Conservation (phyloP, 2,797 vertebrate genomes). For the Pangasius mekongensis region DNA sequence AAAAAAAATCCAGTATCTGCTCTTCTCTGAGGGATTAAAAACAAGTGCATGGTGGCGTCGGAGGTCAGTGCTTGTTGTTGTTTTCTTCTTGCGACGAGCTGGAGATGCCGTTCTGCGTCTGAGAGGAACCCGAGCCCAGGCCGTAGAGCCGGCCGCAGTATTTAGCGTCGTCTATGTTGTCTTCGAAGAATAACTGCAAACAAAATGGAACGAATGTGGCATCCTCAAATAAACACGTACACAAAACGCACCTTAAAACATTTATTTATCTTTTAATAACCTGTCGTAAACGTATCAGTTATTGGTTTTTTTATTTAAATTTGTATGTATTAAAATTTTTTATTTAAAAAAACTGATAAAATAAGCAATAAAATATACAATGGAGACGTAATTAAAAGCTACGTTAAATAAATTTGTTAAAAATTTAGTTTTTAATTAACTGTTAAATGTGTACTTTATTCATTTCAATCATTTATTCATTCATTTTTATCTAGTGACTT, state of each 20-base stretch:
- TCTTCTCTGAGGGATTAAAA: conserved; percentile 74
- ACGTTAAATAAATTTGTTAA: background rate
- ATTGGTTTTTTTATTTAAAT: no score
- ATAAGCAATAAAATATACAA: background rate
- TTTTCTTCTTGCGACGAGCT: conserved; percentile 75
- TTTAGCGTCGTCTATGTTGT: conserved; percentile 99
- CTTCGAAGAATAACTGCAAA: conserved; percentile 93
- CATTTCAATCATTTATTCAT: no score
- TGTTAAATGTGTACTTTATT: background rate
- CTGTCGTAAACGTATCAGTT: background rate
- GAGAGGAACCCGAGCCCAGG: conserved; percentile 91
- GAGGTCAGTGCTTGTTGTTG: conserved; percentile 87
- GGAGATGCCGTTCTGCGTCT: conserved; percentile 89
- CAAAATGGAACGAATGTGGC: background rate
- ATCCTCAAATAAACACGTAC: no score
- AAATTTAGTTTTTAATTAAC: no score
- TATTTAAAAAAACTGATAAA: background rate
- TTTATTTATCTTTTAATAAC: background rate
- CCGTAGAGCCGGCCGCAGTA: conserved; percentile 96
- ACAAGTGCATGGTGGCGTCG: conserved; percentile 62
- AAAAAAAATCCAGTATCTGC: conserved; percentile 50
- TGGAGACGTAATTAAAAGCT: background rate
- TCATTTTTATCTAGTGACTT: background rate
- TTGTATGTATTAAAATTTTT: background rate
- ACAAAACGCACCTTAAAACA: background rate